Conservation (phyloP, 2,113 vertebrate genomes). For the Erpornis zantholeuca region DNA sequence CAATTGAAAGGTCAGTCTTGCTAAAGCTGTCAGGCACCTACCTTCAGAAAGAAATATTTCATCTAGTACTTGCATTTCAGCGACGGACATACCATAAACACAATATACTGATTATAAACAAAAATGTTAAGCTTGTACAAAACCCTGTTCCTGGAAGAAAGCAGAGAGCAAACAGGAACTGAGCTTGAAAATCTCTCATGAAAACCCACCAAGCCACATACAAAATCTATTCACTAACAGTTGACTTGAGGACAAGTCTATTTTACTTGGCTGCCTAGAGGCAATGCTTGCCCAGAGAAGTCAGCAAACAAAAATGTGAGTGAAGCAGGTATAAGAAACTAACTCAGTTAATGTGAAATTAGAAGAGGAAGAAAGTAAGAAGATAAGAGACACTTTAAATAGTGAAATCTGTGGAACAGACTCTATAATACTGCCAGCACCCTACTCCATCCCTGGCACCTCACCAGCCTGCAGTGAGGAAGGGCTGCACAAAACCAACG, state of each 20-base stretch:
- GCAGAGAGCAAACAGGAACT: constrained; percentile 29
- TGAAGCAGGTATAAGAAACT: background rate
- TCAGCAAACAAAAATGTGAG: constrained; percentile 1
- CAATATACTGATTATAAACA: constrained; percentile 4
- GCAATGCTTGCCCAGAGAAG: background rate
- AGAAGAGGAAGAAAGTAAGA: background rate
- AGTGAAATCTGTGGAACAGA: background rate
- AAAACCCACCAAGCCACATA: constrained; percentile 16
- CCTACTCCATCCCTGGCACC: background rate
- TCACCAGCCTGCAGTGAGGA: background rate
- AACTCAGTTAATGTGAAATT: background rate
- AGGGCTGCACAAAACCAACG: background rate
- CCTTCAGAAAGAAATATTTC: background rate
- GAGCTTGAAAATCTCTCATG: background rate
- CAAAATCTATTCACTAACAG: constrained; percentile 19
- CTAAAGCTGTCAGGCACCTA: background rate
- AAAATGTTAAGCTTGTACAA: background rate
- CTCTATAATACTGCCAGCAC: background rate
- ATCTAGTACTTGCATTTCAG: background rate
- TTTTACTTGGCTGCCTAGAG: constrained; percentile 51
- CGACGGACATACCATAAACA: background rate
- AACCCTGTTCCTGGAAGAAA: constrained; percentile 21
- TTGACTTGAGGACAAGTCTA: constrained; percentile 37
- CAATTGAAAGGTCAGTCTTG: background rate
- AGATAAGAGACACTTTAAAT: background rate